A percentile compares a stretch with the other conserved stretches of the same genome.
Conservation (phyloP, 2,888 invertebrate genomes). For the Callyntrura sp. region DNA sequence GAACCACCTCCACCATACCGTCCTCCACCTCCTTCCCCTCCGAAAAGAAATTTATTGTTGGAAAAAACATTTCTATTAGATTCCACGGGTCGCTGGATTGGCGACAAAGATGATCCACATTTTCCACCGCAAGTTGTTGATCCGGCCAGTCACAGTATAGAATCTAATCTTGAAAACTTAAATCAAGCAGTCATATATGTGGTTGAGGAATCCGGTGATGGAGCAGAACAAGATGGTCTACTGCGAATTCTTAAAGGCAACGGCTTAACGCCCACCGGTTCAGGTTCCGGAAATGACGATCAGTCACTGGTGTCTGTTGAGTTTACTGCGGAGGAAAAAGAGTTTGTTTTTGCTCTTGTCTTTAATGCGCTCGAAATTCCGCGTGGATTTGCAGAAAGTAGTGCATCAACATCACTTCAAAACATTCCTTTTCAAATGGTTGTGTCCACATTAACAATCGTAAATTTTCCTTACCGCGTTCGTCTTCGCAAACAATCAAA, state of each 20-base stretch:
- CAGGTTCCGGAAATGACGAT: not conserved
- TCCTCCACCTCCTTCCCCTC: slow-evolving; percentile 13
- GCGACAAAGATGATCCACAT: slow-evolving; percentile 64
- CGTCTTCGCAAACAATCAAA: too few species aligned
- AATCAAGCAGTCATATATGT: slow-evolving; percentile 62
- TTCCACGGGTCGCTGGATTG: not conserved
- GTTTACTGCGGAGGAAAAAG: slow-evolving; percentile 79
- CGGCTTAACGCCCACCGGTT: not conserved
- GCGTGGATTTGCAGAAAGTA: too few species aligned
- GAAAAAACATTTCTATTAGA: slow-evolving; percentile 22
- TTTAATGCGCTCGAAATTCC: slow-evolving; percentile 65
- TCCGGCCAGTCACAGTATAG: slow-evolving; percentile 46
- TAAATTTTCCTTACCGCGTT: slow-evolving; percentile 50
- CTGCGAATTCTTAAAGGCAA: not conserved
- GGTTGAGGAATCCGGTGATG: slow-evolving; percentile 7
- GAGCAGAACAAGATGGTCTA: slow-evolving; percentile 49
- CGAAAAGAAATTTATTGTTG: not conserved
- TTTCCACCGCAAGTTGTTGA: slow-evolving; percentile 50
- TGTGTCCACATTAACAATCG: slow-evolving; percentile 50
- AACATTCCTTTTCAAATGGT: slow-evolving; percentile 28
- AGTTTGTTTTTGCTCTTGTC: slow-evolving; percentile 71
- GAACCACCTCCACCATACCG: not conserved
- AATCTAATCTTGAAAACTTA: not conserved
- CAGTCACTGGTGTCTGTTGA: slow-evolving; percentile 61
- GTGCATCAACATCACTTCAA: too few species aligned